Base-by-base conservation (phyloP, 2,113 vertebrate genomes). In the Stegastes partitus region DNA sequence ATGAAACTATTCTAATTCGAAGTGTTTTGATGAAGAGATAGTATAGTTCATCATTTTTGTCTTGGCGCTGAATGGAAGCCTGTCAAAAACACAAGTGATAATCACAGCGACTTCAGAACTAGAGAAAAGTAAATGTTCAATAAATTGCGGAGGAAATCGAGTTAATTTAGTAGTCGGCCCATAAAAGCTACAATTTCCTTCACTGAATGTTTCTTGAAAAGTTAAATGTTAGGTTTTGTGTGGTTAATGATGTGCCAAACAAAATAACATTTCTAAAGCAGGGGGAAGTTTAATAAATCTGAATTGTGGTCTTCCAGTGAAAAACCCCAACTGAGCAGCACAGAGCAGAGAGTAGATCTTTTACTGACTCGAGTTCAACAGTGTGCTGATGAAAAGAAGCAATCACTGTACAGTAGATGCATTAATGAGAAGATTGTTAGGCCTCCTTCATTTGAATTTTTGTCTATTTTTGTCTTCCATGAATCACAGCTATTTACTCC, bases 351-450 rank as follows among this genome's bases (percentile, higher is more conserved):
- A 54, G 26, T 25, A 47, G 49, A 39, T 22, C 71, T 61, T 81
- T 74, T 55, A 58, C 37, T 37, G 55, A 68, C 66, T 8, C n/a
- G 16, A 42, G 45, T 72, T 79, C 54, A 26, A 71, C 71, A 47
- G 59, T 25, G 37, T 26, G 1, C 74, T 68, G 85, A 90, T 90
- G 85, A 90, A 90, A 84, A 65, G 74, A 66, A 53, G 87, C 75
- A 87, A 86, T 89, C 89, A 81, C 51, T 0, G 39, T 47, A 39
- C 65, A 64, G 58, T 45, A 11, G 50, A 56, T 45, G 72, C 75
- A 69, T 87, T 83, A 42, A 42, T 14, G 39, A 42, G 11, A 12
- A 42, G 71, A 71, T 25, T 68, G 63, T 74, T 44, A 42, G 68
- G 14, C 45, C 68, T 45, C 66, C 53, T 65, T 64, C 71, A 73